Base-by-base conservation (phyloP, 1,140 invertebrate species). In the Megalopta genalis region DNA sequence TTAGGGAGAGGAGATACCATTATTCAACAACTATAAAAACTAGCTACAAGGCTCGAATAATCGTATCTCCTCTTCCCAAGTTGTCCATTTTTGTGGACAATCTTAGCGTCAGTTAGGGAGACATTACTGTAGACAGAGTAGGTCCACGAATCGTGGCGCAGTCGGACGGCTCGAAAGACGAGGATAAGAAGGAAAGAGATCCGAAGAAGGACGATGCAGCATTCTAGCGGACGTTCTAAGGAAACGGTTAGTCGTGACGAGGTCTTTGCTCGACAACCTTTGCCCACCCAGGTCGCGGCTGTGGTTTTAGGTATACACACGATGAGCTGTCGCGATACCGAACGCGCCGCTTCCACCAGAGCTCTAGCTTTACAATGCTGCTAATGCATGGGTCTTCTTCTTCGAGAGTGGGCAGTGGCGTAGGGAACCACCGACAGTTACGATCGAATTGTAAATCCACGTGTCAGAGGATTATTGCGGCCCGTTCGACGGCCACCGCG, bases 241-340 rank as follows among this genome's bases (percentile, higher is more conserved):
- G 52, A 49, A 62, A 66, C 65, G 77, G 65, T 60, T 52, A 52
- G 62, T 82, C 80, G 65, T 79, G 75, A 75, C 75, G 71, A 60
- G 71, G 71, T 39, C 80, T 74, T 77, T 67, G 80, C 82, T 71
- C 80, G 70, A 74, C 70, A 70, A 79, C 42, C 69, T 82, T 77
- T 76, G 82, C 82, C 83, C 83, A 84, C 77, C 77, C 83, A 81
- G 71, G 67, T 67, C 39, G 71, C 49, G 54, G 32, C 57, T 69
- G 82, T 57, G 82, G 59, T 84, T 84, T 85, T 68, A 69, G 60
- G 60, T 72, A 64, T 39, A 73, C 70, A 32, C 68, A 77, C 62
- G 68, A 70, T 49, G 37, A 23, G 25, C 52, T 57, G 52, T 69
- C 49, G 77, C 63, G 70, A 84, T 84, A 80, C 60, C 80, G 81